A percentile compares a stretch with the other conserved stretches of the same genome.
Conservation (phyloP, 2,113 vertebrate species). For the Pyxicephalus adspersus region DNA sequence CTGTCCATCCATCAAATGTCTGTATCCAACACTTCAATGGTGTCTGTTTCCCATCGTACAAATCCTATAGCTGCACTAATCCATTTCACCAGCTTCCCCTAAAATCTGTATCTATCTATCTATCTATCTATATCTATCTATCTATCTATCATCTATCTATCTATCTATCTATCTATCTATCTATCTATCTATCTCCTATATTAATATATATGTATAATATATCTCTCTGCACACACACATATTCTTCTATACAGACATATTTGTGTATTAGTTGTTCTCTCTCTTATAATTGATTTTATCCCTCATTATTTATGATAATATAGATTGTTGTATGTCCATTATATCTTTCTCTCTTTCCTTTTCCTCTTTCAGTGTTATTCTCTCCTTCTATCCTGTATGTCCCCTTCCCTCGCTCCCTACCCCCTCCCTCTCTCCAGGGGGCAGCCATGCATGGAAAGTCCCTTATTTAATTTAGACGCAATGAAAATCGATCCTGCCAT, state of each 20-base stretch:
- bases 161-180: slow-evolving; percentile 2
- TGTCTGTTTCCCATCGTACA: too few relatives aligned
- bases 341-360: background rate
- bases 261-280: background rate
- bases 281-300: too few relatives aligned
- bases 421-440: slow-evolving; percentile 67
- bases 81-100: too few relatives aligned
- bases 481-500: slow-evolving; percentile 93
- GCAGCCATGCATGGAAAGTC: slow-evolving; percentile 71
- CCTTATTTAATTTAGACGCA: slow-evolving; percentile 92
- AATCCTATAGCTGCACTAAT: too few relatives aligned
- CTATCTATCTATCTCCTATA: background rate
- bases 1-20: too few relatives aligned
- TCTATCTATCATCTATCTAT: slow-evolving; percentile 12
- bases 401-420: slow-evolving; percentile 59
- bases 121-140: background rate
- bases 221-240: background rate
- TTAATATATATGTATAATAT: background rate
- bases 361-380: background rate
- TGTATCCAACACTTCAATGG: too few relatives aligned
- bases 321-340: slow-evolving; percentile 55
- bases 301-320: too few relatives aligned
- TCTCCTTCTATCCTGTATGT: background rate
- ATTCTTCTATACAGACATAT: background rate
- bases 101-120: too few relatives aligned